Conservation (phyloP, 2,888 invertebrate species). For the Dicyrtomina minuta region DNA sequence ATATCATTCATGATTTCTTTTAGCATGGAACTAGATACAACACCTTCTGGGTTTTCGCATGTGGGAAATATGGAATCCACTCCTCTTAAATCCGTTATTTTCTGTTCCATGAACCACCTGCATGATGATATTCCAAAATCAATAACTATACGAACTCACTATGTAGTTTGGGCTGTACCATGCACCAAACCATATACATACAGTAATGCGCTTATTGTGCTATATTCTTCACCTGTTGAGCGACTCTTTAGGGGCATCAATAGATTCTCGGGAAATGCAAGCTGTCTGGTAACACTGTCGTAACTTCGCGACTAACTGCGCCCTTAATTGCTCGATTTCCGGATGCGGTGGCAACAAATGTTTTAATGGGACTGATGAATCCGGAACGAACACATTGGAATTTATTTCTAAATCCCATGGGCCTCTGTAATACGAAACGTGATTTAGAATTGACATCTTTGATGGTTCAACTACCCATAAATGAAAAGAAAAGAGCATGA, state of each 20-base stretch:
- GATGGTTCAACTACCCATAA: neutral
- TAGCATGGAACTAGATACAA: constrained; percentile 88
- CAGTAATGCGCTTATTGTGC: too few relatives aligned
- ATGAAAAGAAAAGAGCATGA: neutral
- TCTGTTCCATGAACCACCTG: constrained; percentile 91
- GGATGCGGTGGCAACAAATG: constrained; percentile 93
- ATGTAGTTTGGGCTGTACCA: neutral
- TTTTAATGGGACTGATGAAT: constrained; percentile 82
- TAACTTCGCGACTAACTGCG: constrained; percentile 77
- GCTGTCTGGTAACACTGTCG: constrained; percentile 90
- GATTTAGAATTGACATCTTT: neutral
- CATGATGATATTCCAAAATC: neutral
- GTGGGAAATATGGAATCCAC: constrained; percentile 89
- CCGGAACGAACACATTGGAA: constrained; percentile 87
- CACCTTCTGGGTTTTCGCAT: constrained; percentile 77
- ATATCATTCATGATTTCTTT: constrained; percentile 98
- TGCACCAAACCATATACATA: too few relatives aligned
- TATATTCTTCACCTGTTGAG: constrained; percentile 72
- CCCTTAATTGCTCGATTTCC: constrained; percentile 84
- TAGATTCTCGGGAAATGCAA: constrained; percentile 84
- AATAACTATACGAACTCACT: neutral
- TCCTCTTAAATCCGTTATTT: constrained; percentile 79
- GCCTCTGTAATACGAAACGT: constrained; percentile 60
- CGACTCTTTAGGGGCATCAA: constrained; percentile 94
- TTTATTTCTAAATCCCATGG: constrained; percentile 94